Evolutionary conservation across 2,888 invertebrate species (phyloP), one percentile per base, ranked within the genome.

Genomic region (Baronia brevicornis): DNA sequence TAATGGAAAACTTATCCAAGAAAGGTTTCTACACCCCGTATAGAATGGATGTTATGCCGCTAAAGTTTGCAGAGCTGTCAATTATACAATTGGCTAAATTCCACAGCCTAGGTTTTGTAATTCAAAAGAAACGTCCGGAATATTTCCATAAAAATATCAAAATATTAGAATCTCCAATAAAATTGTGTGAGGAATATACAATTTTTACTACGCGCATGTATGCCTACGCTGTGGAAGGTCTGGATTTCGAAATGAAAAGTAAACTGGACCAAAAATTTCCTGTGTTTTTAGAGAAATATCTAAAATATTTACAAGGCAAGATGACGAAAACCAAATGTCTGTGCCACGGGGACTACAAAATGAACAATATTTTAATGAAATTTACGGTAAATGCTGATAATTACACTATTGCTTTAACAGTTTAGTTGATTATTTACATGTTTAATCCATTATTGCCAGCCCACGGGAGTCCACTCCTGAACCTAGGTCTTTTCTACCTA

Each of bases 301-400:
- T 27, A 1, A 38, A 44, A 4, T 55, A 61, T 35, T 38, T 47
- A 5, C 38, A 37, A n/a, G 59, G 60, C 1, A 31, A 17, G 3
- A 39, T 42, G 10, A 34, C 36, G 5, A 25, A 29, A 2, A 17
- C 48, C n/a, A 36, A 48, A 7, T 63, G 61, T 30, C 28, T 74
- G 3, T 60, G 64, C 23, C 75, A 77, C 38, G 74, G 75, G 1
- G 75, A 77, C 46, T 78, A 57, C 31, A 64, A 61, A 36, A 49
- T 60, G n/a, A 68, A 60, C 30, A 77, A 78, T 45, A 52, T 75
- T 9, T 39, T 78, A 47, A 27, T 46, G 5, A 68, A 60, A 43
- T 52, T 61, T 41, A 28, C 18, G 8, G 75, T 77, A 51, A 61
- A n/a, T n/a, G n/a, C n/a, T n/a, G n/a, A n/a, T n/a, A n/a, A n/a